Base-by-base conservation (phyloP, 2,797 vertebrate genomes). In the Pseudomugil gertrudae region DNA sequence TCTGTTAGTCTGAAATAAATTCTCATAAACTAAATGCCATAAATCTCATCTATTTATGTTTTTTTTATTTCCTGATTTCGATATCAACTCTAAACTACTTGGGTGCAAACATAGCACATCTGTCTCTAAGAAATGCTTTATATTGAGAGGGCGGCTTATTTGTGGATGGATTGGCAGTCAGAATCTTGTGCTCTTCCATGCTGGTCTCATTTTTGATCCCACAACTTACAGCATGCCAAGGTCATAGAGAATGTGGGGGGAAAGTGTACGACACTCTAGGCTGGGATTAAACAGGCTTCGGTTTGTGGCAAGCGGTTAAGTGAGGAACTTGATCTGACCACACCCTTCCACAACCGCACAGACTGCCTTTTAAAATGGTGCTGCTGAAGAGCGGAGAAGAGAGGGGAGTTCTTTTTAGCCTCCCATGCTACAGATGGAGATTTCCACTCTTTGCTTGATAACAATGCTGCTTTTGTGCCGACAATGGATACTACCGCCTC, bases 241-340 rank as follows among this genome's bases (percentile, higher is more conserved):
- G 81, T 80, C 57, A 57, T 64, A 54, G 77, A 87, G 79, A 50
- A 21, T 85, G 89, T 90, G 91, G 89, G 90, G 43, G 72, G 87
- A 64, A 61, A 62, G 68, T 3, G 59, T 50, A 71, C 33, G 53
- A 68, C 64, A n/a, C 74, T 76, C 79, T 80, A 74, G 78, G 60
- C 47, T 24, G 54, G 54, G 58, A 84, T 82, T 86, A 84, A 89
- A 89, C 76, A 66, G 58, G 63, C 84, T 76, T 60, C 80, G 82
- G 86, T 86, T 86, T 90, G 90, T 87, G 82, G 90, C 74, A 56
- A 76, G 86, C 70, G 80, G 83, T 81, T 74, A 89, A 86, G 70
- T 69, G 72, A 78, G 84, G 74, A 89, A 85, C 76, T 79, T 56
- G 64, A 73, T 72, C 48, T 53, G 76, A 80, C 89, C 92, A 85